A percentile compares a stretch with the other conserved stretches of the same genome.
These are phyloP conservation scores for Perognathus longimembris DNA, from an alignment of 2,113 vertebrate species.

Conservation along the genomic window DNA sequence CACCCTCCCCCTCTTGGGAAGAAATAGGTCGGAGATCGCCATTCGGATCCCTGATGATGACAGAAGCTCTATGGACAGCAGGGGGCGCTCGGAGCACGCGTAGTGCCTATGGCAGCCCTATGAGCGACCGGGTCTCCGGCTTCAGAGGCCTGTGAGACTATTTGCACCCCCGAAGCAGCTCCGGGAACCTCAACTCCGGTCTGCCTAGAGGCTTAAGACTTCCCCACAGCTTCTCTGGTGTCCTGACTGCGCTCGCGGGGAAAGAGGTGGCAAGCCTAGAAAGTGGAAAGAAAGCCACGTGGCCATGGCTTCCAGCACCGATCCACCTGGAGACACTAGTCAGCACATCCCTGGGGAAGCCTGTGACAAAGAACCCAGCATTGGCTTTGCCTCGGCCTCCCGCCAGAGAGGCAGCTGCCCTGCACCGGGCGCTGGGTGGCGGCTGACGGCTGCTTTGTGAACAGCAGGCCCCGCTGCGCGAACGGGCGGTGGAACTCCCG, in stretches of 20 bases:
- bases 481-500: neutral
- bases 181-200: neutral
- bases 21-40: too few species aligned
- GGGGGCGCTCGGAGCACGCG: constrained; percentile 78
- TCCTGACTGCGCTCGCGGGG: neutral
- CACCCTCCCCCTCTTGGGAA: too few species aligned
- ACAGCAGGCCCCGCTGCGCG: neutral
- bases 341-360: neutral
- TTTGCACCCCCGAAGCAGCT: too few species aligned
- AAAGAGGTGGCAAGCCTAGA: constrained; percentile 66
- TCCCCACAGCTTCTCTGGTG: neutral
- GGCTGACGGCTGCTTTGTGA: neutral
- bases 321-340: too few species aligned
- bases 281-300: constrained; percentile 64
- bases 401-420: too few species aligned
- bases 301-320: too few species aligned
- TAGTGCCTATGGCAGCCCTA: rapidly evolving
- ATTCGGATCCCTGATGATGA: too few species aligned
- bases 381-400: neutral
- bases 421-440: too few species aligned
- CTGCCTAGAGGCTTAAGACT: neutral
- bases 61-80: constrained; percentile 28
- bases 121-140: rapidly evolving
- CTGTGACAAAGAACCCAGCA: neutral
- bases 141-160: neutral